A percentile compares a stretch with the other conserved stretches of the same genome.
Conservation (phyloP, 2,797 vertebrate genomes). For the Pitangus sulphuratus region DNA sequence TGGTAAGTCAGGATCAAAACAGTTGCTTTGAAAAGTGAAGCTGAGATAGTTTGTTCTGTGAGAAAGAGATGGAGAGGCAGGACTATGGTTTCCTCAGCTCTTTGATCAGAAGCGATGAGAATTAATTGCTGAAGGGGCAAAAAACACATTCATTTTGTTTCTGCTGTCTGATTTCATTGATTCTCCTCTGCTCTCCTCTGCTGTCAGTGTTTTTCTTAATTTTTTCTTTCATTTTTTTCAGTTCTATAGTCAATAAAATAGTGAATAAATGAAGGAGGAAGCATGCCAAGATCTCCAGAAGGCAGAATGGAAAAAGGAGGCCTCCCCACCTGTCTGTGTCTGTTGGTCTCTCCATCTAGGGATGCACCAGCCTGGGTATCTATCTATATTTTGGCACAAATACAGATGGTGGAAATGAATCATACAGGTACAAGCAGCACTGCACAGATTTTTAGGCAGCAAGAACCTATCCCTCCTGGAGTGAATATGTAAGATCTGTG, state of each 20-base stretch:
- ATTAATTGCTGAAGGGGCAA: conserved; percentile 32
- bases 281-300: conserved; percentile 46
- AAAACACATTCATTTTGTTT: background rate
- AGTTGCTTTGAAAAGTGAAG: background rate
- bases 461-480: background rate
- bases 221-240: background rate
- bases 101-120: background rate
- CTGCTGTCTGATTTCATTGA: conserved; percentile 12
- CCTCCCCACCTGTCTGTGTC: background rate
- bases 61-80: background rate
- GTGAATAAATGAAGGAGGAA: background rate
- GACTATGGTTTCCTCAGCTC: background rate
- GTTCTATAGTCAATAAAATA: background rate
- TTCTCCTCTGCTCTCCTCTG: background rate
- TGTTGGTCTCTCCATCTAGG: background rate
- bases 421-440: background rate
- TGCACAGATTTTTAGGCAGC: conserved; percentile 25
- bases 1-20: background rate
- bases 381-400: conserved; percentile 3
- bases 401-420: background rate
- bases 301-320: conserved; percentile 8
- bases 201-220: background rate
- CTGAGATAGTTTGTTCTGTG: background rate
- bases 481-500: background rate
- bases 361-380: background rate